Evolutionary conservation across 1,140 invertebrate species (phyloP).

Genomic region (Euborellia annulipes): DNA sequence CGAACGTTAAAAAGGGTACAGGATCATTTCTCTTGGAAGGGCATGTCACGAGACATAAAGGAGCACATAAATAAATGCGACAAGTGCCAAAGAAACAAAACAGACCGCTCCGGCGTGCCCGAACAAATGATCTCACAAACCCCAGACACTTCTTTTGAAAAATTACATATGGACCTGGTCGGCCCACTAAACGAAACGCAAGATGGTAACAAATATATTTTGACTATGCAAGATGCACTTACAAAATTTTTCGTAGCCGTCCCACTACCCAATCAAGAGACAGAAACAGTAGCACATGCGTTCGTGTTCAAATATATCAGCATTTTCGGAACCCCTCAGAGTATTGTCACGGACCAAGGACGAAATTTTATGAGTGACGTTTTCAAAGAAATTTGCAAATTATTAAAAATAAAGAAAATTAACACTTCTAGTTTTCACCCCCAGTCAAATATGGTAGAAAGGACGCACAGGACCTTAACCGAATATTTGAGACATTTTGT

Average conservation of each 20-base stretch:
- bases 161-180: constrained; percentile 18
- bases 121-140: constrained; percentile 18
- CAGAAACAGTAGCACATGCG: constrained; percentile 16
- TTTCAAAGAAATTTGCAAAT: constrained; percentile 16
- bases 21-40: constrained; percentile 11
- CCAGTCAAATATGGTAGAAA: constrained; percentile 17
- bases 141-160: constrained; percentile 10
- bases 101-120: too few species aligned
- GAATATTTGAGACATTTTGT: constrained; percentile 20
- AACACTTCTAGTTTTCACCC: constrained; percentile 17
- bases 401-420: constrained; percentile 19
- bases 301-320: constrained; percentile 19
- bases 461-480: constrained; percentile 15
- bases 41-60: constrained; percentile 11
- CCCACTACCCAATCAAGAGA: constrained; percentile 15
- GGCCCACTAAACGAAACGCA: constrained; percentile 17
- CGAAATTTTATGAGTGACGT: constrained; percentile 16
- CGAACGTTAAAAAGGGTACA: constrained; percentile 10
- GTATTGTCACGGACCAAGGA: constrained; percentile 21
- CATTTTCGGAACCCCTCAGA: constrained; percentile 19
- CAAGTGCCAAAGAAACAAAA: constrained; percentile 15
- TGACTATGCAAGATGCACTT: constrained; percentile 21
- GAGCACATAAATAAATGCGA: constrained; percentile 8
- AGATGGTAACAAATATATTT: constrained; percentile 19
- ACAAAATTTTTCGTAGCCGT: constrained; percentile 17